A percentile compares a stretch with the other conserved stretches of the same genome.
phyloP scores from a whole-genome alignment of 2,888 invertebrate genomes.

The Phortica magna region DNA sequence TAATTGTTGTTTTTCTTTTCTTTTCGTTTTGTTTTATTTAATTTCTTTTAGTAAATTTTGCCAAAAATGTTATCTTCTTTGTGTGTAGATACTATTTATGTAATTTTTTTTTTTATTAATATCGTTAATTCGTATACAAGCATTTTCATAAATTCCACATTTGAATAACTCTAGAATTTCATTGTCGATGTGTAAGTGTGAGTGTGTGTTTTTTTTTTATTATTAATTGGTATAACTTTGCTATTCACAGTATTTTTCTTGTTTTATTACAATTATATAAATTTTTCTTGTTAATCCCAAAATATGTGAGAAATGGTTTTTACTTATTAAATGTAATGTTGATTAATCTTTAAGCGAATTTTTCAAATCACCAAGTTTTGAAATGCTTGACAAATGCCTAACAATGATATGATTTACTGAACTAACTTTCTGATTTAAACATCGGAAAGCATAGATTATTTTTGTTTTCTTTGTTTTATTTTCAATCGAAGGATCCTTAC shows the following conservation, averaged over 20 bases:
- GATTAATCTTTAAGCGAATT: conserved; percentile 1
- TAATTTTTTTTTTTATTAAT: conserved; percentile 43
- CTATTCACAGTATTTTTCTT: conserved; percentile 22
- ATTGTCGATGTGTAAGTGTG: conserved; percentile 51
- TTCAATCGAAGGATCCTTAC: background rate
- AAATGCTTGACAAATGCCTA: background rate
- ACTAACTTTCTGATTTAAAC: background rate
- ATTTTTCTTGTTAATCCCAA: background rate
- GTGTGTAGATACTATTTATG: conserved; percentile 35
- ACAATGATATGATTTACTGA: conserved; percentile 66
- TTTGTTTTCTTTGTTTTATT: background rate
- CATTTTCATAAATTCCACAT: conserved; percentile 57
- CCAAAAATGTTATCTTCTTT: conserved; percentile 33
- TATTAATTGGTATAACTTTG: conserved; percentile 9
- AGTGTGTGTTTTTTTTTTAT: conserved; percentile 40
- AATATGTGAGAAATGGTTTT: too few species aligned
- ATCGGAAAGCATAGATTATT: background rate
- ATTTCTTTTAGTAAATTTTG: background rate
- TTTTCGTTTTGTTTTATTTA: conserved; percentile 33
- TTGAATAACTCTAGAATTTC: conserved; percentile 41
- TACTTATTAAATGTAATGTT: background rate
- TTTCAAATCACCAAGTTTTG: background rate
- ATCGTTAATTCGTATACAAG: conserved; percentile 71
- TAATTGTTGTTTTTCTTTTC: conserved; percentile 32
- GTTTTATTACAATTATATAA: background rate